Percentiles rank a stretch among this genome's conserved stretches.
Conservation (phyloP, 2,797 vertebrate species). For the Buceros bicornis region DNA sequence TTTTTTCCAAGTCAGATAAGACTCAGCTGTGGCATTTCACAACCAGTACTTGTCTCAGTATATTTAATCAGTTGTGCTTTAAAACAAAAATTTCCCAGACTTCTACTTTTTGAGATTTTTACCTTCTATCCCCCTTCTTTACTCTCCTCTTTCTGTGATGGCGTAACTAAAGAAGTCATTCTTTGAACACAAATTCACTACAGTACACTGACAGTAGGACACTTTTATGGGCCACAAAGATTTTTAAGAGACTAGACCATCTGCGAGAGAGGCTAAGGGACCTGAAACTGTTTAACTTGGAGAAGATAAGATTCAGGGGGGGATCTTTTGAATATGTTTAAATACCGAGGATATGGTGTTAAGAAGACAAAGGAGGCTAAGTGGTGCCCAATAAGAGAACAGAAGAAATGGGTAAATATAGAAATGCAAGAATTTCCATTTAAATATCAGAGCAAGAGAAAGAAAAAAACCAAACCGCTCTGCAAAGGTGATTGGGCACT, state of each 20-base stretch:
- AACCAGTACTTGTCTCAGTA: background rate
- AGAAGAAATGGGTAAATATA: background rate
- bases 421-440: background rate
- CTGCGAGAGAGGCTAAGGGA: background rate
- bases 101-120: background rate
- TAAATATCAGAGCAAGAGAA: rapidly evolving
- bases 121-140: background rate
- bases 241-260: background rate
- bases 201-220: background rate
- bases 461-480: too few relatives aligned
- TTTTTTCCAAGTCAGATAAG: background rate
- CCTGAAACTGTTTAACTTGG: background rate
- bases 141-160: background rate
- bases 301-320: background rate
- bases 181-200: background rate
- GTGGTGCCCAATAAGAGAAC: background rate
- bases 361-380: background rate
- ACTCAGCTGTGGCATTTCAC: background rate
- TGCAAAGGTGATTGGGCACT: background rate
- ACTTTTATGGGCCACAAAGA: background rate
- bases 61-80: background rate
- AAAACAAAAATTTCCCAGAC: background rate
- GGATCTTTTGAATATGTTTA: background rate
- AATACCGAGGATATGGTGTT: background rate
- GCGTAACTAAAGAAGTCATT: background rate